phyloP scores from a whole-genome alignment of 2,113 vertebrate genomes.

The Oenanthe melanoleuca region DNA sequence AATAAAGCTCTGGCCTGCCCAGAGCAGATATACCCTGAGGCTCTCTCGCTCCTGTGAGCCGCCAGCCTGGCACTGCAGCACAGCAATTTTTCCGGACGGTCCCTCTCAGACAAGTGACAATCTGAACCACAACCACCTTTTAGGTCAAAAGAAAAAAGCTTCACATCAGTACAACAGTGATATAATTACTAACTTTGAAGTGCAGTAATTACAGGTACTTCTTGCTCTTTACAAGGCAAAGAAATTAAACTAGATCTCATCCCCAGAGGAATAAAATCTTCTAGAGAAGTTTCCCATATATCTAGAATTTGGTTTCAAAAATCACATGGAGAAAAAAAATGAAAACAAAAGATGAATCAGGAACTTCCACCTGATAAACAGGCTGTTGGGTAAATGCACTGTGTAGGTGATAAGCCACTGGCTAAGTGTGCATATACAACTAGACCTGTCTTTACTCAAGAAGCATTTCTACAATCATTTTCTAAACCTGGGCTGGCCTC shows the following conservation, averaged over 20 bases:
- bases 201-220: slow-evolving; percentile 6
- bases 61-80: background rate
- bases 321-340: background rate
- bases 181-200: background rate
- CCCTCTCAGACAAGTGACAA: background rate
- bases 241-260: background rate
- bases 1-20: background rate
- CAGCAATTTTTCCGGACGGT: background rate
- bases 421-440: background rate
- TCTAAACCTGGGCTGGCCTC: background rate
- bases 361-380: background rate
- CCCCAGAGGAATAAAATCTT: background rate
- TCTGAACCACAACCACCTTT: background rate
- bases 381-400: background rate
- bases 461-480: background rate
- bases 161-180: background rate
- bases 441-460: background rate
- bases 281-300: background rate
- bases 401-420: background rate
- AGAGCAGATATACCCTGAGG: background rate
- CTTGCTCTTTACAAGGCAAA: background rate
- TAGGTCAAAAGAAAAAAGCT: background rate
- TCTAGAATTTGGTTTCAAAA: background rate
- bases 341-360: background rate
- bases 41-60: background rate